Percentiles rank a stretch among this genome's conserved stretches.
phyloP scores from a whole-genome alignment of 2,888 invertebrate genomes.

The Amphipyra tragopoginis region DNA sequence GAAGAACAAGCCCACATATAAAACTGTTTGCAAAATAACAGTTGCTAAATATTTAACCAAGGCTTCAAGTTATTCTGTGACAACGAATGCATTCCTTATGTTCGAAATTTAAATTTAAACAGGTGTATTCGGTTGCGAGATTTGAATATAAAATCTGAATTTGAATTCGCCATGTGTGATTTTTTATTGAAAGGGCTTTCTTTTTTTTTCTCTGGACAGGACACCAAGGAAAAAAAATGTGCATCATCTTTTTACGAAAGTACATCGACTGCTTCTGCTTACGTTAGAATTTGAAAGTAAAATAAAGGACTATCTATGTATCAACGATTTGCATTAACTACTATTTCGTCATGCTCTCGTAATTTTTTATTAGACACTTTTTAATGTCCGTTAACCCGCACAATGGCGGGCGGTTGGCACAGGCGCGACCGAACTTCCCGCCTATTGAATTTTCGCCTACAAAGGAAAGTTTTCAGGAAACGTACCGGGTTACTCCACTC shows the following conservation, averaged over 20 bases:
- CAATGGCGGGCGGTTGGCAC: conserved; percentile 71
- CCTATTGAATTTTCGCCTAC: conserved; percentile 85
- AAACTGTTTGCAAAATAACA: conserved; percentile 31
- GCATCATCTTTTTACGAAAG: neutral
- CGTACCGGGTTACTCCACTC: conserved; percentile 77
- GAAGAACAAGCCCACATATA: conserved; percentile 34
- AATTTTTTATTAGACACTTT: conserved; percentile 67
- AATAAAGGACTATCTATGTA: neutral
- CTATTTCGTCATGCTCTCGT: conserved; percentile 33
- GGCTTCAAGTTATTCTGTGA: conserved; percentile 47
- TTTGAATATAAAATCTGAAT: conserved; percentile 57
- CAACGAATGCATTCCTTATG: conserved; percentile 51
- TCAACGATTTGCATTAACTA: conserved; percentile 7
- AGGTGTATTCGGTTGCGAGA: conserved; percentile 56
- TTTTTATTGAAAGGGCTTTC: conserved; percentile 1
- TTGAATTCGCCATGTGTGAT: conserved; percentile 26
- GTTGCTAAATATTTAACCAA: conserved; percentile 33
- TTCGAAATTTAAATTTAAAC: conserved; percentile 57
- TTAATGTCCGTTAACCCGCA: conserved; percentile 69
- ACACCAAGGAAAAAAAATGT: neutral
- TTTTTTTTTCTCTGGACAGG: neutral
- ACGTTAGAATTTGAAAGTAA: neutral
- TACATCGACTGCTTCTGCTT: neutral
- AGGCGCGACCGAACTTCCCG: conserved; percentile 76
- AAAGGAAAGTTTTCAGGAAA: conserved; percentile 87